Evolutionary conservation across 2,888 invertebrate genomes (phyloP).

Genomic region (Cotesia congregata): DNA sequence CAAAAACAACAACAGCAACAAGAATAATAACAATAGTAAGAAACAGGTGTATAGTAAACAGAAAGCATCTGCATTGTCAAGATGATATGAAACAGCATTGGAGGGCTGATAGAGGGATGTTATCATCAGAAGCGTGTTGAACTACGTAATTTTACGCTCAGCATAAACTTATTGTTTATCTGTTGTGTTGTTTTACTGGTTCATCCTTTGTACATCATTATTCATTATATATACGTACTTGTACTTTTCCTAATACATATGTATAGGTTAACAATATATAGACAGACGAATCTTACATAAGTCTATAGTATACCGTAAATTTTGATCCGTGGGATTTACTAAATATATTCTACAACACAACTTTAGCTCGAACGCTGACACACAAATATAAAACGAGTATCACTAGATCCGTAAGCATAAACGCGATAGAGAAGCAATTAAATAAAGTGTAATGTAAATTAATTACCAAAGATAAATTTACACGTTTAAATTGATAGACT

Average conservation of each 20-base stretch:
- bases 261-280: neutral
- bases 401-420: neutral
- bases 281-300: neutral
- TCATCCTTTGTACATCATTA: constrained; percentile 26
- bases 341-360: no score
- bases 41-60: neutral
- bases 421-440: neutral
- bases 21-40: neutral
- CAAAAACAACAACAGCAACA: neutral
- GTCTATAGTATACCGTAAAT: no score
- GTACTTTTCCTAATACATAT: neutral
- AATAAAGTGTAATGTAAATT: neutral
- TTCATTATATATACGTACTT: constrained; percentile 15
- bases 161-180: constrained; percentile 55
- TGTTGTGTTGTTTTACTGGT: constrained; percentile 31
- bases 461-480: neutral
- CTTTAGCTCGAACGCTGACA: neutral
- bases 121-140: constrained; percentile 55
- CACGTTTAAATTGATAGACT: constrained; percentile 1
- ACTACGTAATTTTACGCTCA: constrained; percentile 50
- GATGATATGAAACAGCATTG: constrained; percentile 18
- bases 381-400: neutral
- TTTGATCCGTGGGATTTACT: no score
- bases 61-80: constrained; percentile 5
- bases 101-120: constrained; percentile 44